Base-by-base conservation (phyloP, 2,888 invertebrate species). In the Brachyopa scutellaris region DNA sequence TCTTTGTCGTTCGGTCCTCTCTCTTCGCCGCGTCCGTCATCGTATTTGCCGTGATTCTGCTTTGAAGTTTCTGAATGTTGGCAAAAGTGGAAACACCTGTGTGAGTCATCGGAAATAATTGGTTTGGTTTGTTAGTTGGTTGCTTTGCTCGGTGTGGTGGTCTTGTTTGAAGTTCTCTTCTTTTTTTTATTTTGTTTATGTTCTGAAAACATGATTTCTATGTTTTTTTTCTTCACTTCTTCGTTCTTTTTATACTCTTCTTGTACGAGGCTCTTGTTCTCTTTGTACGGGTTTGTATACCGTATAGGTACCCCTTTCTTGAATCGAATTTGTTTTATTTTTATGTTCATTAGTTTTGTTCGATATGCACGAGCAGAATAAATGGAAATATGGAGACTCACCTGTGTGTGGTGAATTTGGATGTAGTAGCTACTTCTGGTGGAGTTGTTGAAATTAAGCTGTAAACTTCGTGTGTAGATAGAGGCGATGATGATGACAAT, bases 31-130 rank as follows among this genome's bases (percentile, higher is more conserved):
- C 55, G 31, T 69, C 49, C 74, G 55, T 36, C 31, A 51, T 69
- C 51, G 26, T 57, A 33, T 29, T 76, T 67, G 67, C 67, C 47
- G 82, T 82, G 80, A 77, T 82, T 72, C 53, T 72, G 38, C 45
- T 80, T 57, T 80, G 49, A 74, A 76, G 64, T 82, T 29, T 82
- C 66, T 82, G 82, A 82, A 82, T 82, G 82, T 82, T 82, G 82
- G 82, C 82, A 72, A 82, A 82, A 77, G 82, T 82, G 82, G 82
- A 82, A 82, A 82, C 82, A 82, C 82, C 82, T 82, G 82, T 82
- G 77, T 82, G 82, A 82, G 82, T 82, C 82, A 82, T 82, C 82
- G 70, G 77, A 77, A 82, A 76, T 82, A 55, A 82, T 82, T 72
- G 64, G 57, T 77, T 33, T 42, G 53, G 57, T 36, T 31, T 31